A percentile compares a stretch with the other conserved stretches of the same genome.
phyloP scores from a whole-genome alignment of 2,888 invertebrate species.

The Lamellibrachia satsuma region DNA sequence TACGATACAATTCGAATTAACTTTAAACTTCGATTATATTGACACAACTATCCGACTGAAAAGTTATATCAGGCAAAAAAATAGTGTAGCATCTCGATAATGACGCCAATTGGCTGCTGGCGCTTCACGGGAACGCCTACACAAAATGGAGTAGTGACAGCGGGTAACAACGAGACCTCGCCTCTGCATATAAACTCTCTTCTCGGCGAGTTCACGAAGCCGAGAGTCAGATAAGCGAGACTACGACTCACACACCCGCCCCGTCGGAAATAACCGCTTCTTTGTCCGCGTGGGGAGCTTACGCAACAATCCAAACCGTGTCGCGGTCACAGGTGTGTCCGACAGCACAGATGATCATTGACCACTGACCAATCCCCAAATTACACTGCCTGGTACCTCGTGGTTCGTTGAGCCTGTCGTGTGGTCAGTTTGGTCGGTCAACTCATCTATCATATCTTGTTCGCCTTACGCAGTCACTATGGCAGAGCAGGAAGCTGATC shows the following conservation, averaged over 20 bases:
- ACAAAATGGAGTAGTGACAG: too few relatives aligned
- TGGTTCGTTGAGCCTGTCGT: neutral
- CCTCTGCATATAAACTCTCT: too few relatives aligned
- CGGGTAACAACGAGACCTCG: too few relatives aligned
- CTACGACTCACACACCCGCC: neutral
- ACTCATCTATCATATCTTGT: neutral
- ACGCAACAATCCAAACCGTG: neutral
- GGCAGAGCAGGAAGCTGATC: neutral
- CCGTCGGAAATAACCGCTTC: neutral
- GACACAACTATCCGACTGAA: too few relatives aligned
- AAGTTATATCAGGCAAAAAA: too few relatives aligned
- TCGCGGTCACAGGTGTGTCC: neutral
- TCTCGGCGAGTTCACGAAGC: too few relatives aligned
- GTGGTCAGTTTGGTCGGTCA: neutral
- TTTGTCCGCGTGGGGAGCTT: neutral
- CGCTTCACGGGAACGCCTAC: too few relatives aligned
- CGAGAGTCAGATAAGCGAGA: too few relatives aligned
- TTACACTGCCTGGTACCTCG: neutral
- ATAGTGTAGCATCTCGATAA: too few relatives aligned
- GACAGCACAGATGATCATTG: neutral
- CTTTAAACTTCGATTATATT: too few relatives aligned
- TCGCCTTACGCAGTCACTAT: neutral
- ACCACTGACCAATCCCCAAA: neutral
- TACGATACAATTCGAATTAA: too few relatives aligned
- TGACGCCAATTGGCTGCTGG: too few relatives aligned